These are phyloP conservation scores for Parthenolecanium corni DNA, from an alignment of 2,888 invertebrate genomes.

Conservation along the genomic window DNA sequence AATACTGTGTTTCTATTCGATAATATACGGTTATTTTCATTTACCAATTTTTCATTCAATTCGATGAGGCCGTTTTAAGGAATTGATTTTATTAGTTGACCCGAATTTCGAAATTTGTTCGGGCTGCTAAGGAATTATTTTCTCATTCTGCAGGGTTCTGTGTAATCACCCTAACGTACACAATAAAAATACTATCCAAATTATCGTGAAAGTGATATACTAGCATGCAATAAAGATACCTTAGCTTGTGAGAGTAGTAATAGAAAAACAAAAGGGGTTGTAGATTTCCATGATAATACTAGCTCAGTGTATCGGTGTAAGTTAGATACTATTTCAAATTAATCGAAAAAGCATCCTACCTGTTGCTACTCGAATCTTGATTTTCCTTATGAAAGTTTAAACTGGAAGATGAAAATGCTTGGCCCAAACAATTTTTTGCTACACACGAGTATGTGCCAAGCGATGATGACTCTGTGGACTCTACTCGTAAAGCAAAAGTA, in stretches of 20 bases:
- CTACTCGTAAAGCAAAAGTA: constrained; percentile 74
- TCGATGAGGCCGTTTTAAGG: constrained; percentile 17
- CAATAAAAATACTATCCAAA: neutral
- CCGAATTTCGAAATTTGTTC: too few species aligned
- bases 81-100: neutral
- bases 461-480: constrained; percentile 72
- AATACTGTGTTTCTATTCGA: constrained; percentile 8
- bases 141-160: too few species aligned
- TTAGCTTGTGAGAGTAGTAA: too few species aligned
- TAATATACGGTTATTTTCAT: neutral
- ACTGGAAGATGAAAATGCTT: constrained; percentile 67
- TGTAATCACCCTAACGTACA: too few species aligned
- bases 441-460: constrained; percentile 79
- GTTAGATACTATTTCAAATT: too few species aligned
- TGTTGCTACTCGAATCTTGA: constrained; percentile 12
- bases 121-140: too few species aligned
- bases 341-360: too few species aligned
- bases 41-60: neutral
- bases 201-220: neutral
- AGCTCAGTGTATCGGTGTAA: too few species aligned
- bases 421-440: constrained; percentile 80
- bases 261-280: neutral
- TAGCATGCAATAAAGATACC: neutral
- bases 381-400: constrained; percentile 57
- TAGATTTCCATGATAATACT: too few species aligned